Conservation (phyloP, 2,797 vertebrate species). For the Holocentrus rufus region DNA sequence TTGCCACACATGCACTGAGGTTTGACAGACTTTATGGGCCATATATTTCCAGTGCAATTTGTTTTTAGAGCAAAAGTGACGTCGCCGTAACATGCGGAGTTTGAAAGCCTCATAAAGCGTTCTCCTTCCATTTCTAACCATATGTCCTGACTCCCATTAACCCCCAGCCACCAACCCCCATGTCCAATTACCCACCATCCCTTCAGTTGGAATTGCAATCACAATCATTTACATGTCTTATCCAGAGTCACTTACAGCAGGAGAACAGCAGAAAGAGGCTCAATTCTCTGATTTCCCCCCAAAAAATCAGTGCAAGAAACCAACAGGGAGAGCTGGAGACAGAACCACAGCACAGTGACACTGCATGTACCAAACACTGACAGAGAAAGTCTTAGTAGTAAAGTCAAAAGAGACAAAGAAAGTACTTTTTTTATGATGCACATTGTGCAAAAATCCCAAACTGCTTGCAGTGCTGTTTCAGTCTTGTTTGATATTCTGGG, state of each 20-base stretch:
- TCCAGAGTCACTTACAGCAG: neutral
- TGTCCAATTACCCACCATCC: slow-evolving; percentile 48
- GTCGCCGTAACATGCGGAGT: slow-evolving; percentile 73
- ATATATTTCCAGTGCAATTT: slow-evolving; percentile 84
- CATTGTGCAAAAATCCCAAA: no score
- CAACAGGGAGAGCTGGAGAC: neutral
- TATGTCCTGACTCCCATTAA: slow-evolving; percentile 57
- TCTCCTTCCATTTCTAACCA: slow-evolving; percentile 69
- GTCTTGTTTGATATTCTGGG: no score
- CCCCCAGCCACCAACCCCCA: slow-evolving; percentile 29
- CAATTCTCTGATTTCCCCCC: neutral
- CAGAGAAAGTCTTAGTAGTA: neutral
- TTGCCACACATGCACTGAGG: slow-evolving; percentile 75
- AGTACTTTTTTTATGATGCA: no score
- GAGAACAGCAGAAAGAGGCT: neutral
- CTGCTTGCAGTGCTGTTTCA: no score
- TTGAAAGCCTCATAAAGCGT: slow-evolving; percentile 72
- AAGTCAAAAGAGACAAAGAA: neutral
- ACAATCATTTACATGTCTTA: slow-evolving; percentile 29
- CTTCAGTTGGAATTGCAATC: slow-evolving; percentile 28
- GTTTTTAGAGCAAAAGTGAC: slow-evolving; percentile 79
- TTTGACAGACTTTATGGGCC: slow-evolving; percentile 82
- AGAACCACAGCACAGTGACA: neutral
- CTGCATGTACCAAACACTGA: no score
- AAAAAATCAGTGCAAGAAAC: neutral